Percentiles rank a stretch among this genome's conserved stretches.
Evolutionary conservation across 2,113 vertebrate genomes (phyloP).

Genomic region (Salvelinus sp.): DNA sequence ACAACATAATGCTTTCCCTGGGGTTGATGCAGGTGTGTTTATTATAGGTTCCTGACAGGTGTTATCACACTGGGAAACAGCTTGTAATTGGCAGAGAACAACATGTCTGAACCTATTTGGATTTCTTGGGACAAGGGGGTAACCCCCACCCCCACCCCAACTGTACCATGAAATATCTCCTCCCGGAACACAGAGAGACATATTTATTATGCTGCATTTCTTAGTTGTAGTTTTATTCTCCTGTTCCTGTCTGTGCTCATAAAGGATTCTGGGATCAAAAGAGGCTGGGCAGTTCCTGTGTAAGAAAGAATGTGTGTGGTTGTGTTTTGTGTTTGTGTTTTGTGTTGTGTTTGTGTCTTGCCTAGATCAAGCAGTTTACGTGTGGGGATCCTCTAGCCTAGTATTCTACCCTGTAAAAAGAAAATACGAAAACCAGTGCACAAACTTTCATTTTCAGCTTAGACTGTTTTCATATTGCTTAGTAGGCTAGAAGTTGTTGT

Average conservation of each 20-base stretch:
- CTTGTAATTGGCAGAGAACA: conserved; percentile 59
- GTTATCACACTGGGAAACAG: conserved; percentile 42
- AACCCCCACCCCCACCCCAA: neutral
- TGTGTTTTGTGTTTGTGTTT: too few species aligned
- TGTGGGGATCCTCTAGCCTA: too few species aligned
- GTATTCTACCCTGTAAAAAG: too few species aligned
- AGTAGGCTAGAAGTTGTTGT: neutral
- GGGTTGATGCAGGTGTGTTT: conserved; percentile 67
- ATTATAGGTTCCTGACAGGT: conserved; percentile 71
- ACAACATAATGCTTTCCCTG: neutral
- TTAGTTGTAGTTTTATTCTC: conserved; percentile 20
- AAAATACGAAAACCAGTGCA: too few species aligned
- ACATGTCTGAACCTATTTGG: conserved; percentile 63
- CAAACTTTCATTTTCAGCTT: too few species aligned
- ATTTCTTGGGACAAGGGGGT: conserved; percentile 7
- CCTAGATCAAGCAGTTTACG: too few species aligned
- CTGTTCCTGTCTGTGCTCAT: conserved; percentile 66
- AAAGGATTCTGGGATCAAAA: conserved; percentile 48
- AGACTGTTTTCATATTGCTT: too few species aligned
- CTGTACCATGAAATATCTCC: conserved; percentile 7
- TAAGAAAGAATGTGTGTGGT: too few species aligned
- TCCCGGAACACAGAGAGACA: conserved; percentile 16
- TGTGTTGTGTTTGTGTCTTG: too few species aligned
- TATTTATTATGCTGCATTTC: conserved; percentile 19
- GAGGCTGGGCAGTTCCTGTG: conserved; percentile 13